phyloP scores from a whole-genome alignment of 2,888 invertebrate species.

The Protophormia terraenovae region DNA sequence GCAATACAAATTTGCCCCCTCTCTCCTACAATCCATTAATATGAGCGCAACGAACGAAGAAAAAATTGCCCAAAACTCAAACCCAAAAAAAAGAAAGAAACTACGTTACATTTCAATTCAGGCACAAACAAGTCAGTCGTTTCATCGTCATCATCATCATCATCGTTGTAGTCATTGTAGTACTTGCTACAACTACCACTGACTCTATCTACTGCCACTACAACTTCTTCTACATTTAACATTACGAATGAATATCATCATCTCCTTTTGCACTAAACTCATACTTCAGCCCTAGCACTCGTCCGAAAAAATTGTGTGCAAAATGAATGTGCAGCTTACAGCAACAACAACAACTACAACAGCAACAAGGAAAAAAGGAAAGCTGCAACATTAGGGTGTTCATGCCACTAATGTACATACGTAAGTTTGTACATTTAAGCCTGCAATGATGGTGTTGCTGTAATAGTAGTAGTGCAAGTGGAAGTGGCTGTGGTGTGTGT shows the following conservation, averaged over 20 bases:
- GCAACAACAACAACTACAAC: constrained; percentile 28
- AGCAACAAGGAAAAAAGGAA: constrained; percentile 46
- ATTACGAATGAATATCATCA: constrained; percentile 11
- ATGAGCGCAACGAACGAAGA: constrained; percentile 22
- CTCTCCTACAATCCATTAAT: constrained; percentile 31
- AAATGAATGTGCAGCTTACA: constrained; percentile 63
- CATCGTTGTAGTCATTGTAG: constrained; percentile 28
- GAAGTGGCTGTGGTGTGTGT: not conserved
- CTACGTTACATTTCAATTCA: constrained; percentile 62
- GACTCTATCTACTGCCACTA: constrained; percentile 16
- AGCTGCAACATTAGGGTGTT: constrained; percentile 66
- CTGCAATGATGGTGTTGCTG: not conserved
- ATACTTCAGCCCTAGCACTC: constrained; percentile 3
- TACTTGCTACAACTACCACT: constrained; percentile 28
- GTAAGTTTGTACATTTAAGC: not conserved
- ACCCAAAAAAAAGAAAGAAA: too few species aligned
- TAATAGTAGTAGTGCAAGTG: constrained; percentile 1
- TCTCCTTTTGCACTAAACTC: constrained; percentile 36
- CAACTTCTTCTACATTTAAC: constrained; percentile 50
- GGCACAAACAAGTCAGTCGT: constrained; percentile 60
- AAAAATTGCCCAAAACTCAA: constrained; percentile 56
- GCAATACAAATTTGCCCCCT: constrained; percentile 66
- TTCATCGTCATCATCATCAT: constrained; percentile 44
- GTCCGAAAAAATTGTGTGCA: constrained; percentile 59
- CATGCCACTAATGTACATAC: constrained; percentile 21